Conservation (phyloP, 2,888 invertebrate genomes). For the Cataglyphis albicans region DNA sequence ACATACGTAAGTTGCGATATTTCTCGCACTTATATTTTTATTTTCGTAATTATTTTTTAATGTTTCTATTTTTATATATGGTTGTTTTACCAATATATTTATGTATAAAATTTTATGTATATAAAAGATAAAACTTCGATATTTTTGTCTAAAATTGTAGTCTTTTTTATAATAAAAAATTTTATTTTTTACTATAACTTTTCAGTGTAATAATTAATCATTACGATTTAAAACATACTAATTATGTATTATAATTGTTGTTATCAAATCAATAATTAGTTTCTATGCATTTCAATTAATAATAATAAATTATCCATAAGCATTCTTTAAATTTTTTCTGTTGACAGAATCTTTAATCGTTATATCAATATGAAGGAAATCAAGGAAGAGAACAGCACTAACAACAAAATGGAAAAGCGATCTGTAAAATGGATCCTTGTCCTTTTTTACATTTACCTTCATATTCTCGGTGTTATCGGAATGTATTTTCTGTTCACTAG, state of each 20-base stretch:
- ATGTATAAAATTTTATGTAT: not conserved
- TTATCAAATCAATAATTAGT: not conserved
- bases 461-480: constrained; percentile 90
- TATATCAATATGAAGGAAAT: not conserved
- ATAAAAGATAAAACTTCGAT: not conserved
- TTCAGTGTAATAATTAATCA: not conserved
- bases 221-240: not conserved
- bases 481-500: constrained; percentile 88
- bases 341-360: not conserved
- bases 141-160: not conserved
- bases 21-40: not conserved
- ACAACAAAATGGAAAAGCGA: constrained; percentile 82
- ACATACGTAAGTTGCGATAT: not conserved
- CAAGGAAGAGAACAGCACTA: not conserved
- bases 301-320: not conserved
- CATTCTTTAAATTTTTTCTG: not conserved
- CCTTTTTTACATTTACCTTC: constrained; percentile 91
- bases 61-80: not conserved
- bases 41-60: constrained; percentile 5
- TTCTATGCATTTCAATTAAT: no score
- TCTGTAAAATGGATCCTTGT: constrained; percentile 92
- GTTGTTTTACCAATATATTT: not conserved
- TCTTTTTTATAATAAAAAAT: not conserved
- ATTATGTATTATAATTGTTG: not conserved
- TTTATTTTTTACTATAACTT: not conserved